Evolutionary conservation across 30 jellyfish, hydroid and myxozoan genomes (phyloP).

Genomic region (Mastigias papua): DNA sequence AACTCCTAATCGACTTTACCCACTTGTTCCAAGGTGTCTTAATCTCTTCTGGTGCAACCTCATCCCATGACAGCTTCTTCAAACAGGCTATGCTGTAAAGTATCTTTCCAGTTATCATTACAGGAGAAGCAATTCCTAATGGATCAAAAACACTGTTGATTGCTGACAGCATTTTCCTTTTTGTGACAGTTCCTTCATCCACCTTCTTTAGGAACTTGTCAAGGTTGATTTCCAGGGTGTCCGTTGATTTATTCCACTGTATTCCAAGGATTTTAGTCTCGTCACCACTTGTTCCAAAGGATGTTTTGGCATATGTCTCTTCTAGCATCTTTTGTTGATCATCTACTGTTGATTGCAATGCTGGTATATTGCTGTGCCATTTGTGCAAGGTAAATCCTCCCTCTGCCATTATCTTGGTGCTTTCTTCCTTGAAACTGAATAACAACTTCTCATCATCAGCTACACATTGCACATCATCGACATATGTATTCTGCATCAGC

Average conservation of each 20-base stretch:
- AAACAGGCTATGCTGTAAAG: slow-evolving; percentile 71
- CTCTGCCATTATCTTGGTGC: slow-evolving; percentile 34
- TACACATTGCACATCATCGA: slow-evolving; percentile 32
- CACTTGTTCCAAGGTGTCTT: slow-evolving; percentile 53
- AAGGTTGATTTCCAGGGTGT: slow-evolving; percentile 45
- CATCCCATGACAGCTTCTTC: slow-evolving; percentile 69
- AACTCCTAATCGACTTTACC: slow-evolving; percentile 33
- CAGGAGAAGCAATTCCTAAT: slow-evolving; percentile 81
- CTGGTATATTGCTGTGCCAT: slow-evolving; percentile 41
- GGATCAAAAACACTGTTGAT: slow-evolving; percentile 53
- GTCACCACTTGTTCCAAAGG: slow-evolving; percentile 18
- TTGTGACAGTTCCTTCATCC: slow-evolving; percentile 54
- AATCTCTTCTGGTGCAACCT: slow-evolving; percentile 48
- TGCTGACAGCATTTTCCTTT: slow-evolving; percentile 68
- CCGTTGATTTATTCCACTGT: slow-evolving; percentile 33
- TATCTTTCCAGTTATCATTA: slow-evolving; percentile 66
- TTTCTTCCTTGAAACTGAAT: slow-evolving; percentile 23
- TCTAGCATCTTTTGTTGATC: not conserved
- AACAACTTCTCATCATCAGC: slow-evolving; percentile 11
- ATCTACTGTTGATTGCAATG: not conserved
- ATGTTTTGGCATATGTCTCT: slow-evolving; percentile 33
- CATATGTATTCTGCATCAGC: slow-evolving; percentile 15
- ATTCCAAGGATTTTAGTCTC: slow-evolving; percentile 33
- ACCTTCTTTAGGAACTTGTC: slow-evolving; percentile 33
- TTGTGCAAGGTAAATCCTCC: slow-evolving; percentile 46